These are phyloP conservation scores for Sinocyclocheilus maitianheensis DNA, from an alignment of 2,113 vertebrate genomes.

Conservation along the genomic window DNA sequence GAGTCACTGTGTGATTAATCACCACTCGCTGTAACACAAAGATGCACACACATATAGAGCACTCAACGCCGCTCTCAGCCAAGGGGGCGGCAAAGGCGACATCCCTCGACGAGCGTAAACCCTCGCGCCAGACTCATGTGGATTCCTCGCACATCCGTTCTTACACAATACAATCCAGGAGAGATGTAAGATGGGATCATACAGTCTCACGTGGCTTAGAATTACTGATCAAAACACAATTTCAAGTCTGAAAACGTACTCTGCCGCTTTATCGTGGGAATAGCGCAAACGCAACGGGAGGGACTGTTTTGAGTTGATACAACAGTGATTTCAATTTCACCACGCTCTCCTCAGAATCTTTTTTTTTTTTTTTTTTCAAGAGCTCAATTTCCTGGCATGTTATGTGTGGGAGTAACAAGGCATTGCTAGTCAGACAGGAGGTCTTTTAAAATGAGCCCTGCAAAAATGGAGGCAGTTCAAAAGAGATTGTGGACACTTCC, in stretches of 20 bases:
- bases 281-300: not conserved
- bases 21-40: constrained; percentile 42
- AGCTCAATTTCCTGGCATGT: constrained; percentile 16
- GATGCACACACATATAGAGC: constrained; percentile 7
- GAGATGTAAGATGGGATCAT: not conserved
- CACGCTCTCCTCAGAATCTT: not conserved
- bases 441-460: constrained; percentile 17
- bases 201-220: not conserved
- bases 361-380: constrained; percentile 7
- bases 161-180: constrained; percentile 22
- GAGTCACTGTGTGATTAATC: constrained; percentile 75
- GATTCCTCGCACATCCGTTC: not conserved
- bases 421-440: constrained; percentile 23
- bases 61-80: not conserved
- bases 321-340: constrained; percentile 31
- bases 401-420: constrained; percentile 21
- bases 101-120: constrained; percentile 5
- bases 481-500: constrained; percentile 20
- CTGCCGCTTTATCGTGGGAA: not conserved
- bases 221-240: constrained; percentile 9
- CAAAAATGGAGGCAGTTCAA: constrained; percentile 27
- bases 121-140: not conserved
- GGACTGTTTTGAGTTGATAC: constrained; percentile 4
- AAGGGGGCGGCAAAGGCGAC: constrained; percentile 12
- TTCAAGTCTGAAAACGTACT: constrained; percentile 16